Conservation (phyloP, 1,140 invertebrate genomes). For the Orius insidiosus region DNA sequence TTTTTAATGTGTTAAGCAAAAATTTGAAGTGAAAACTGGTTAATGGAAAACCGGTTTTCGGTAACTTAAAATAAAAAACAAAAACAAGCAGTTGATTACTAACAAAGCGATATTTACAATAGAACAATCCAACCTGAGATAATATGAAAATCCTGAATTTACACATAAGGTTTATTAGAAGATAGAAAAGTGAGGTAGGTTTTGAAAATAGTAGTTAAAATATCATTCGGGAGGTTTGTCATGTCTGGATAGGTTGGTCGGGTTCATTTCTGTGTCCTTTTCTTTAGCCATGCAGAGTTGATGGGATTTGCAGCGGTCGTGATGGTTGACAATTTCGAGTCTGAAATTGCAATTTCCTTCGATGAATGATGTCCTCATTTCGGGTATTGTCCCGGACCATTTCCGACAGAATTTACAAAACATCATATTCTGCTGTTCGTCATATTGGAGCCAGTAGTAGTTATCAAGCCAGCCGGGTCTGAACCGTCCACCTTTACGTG, state of each 20-base stretch:
- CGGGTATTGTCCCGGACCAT: conserved; percentile 46
- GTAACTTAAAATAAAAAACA: no score
- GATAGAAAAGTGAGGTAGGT: no score
- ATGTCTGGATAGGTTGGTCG: conserved; percentile 6
- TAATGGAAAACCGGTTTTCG: no score
- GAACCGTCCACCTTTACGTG: conserved; percentile 41
- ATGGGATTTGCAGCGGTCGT: conserved; percentile 58
- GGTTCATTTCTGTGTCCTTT: conserved; percentile 16
- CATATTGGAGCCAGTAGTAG: conserved; percentile 50
- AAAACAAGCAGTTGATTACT: no score
- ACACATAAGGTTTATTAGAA: no score
- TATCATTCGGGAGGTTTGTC: conserved; percentile 7
- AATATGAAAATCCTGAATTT: no score
- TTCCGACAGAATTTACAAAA: conserved; percentile 52
- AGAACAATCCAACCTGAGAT: no score
- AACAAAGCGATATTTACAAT: no score
- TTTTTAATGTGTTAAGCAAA: no score
- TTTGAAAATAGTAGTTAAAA: not conserved
- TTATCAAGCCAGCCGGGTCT: conserved; percentile 41
- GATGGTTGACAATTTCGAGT: conserved; percentile 56
- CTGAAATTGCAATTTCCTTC: conserved; percentile 56
- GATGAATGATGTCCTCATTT: conserved; percentile 52
- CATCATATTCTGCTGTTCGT: conserved; percentile 45
- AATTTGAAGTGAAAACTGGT: no score
- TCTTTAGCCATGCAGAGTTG: conserved; percentile 38